Conservation (phyloP, 1,140 invertebrate genomes). For the Drosophila eugracilis region DNA sequence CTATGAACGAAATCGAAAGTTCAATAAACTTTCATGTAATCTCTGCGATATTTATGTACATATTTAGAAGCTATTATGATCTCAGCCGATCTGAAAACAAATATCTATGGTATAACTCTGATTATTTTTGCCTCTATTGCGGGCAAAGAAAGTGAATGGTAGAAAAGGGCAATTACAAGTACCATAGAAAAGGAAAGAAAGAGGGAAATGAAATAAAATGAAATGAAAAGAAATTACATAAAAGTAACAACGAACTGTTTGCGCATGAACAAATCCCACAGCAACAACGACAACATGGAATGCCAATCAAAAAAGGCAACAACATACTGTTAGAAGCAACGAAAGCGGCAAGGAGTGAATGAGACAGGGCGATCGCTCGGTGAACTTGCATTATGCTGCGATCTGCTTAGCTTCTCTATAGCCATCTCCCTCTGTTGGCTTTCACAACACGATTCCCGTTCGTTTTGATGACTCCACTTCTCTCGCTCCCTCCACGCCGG, state of each 20-base stretch:
- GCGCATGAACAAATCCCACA: constrained; percentile 53
- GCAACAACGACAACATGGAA: constrained; percentile 33
- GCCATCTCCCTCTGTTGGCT: constrained; percentile 42
- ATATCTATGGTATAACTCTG: constrained; percentile 10
- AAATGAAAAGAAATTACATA: constrained; percentile 80
- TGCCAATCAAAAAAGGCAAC: constrained; percentile 48
- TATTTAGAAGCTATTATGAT: constrained; percentile 17
- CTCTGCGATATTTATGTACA: neutral
- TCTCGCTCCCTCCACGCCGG: constrained; percentile 38
- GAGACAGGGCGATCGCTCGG: constrained; percentile 27
- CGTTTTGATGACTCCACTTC: constrained; percentile 50
- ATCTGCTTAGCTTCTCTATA: constrained; percentile 51
- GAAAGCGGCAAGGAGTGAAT: constrained; percentile 24
- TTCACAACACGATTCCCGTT: constrained; percentile 76
- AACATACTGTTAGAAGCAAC: constrained; percentile 45
- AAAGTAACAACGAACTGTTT: constrained; percentile 77
- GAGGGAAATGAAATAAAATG: constrained; percentile 50
- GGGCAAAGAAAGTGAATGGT: constrained; percentile 74
- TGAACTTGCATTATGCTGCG: constrained; percentile 55
- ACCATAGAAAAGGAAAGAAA: constrained; percentile 6
- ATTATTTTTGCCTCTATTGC: constrained; percentile 13
- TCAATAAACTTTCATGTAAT: constrained; percentile 84
- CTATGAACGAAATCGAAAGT: constrained; percentile 81
- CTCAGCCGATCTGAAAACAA: neutral
- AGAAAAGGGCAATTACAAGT: constrained; percentile 33